Evolutionary conservation across 1,140 invertebrate species (phyloP).

Genomic region (Zeugodacus cucurbitae): DNA sequence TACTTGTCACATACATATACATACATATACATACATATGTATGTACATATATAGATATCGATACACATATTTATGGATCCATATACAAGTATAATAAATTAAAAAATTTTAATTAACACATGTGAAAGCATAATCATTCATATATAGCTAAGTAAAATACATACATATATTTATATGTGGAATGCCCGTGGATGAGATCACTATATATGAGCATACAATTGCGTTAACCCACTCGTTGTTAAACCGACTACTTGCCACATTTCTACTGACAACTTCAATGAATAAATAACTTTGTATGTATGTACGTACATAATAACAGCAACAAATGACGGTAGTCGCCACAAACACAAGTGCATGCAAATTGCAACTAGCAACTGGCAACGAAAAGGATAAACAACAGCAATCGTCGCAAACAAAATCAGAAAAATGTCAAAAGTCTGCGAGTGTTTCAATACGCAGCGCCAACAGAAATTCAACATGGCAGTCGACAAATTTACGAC

Average conservation of each 20-base stretch:
- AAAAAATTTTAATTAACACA: too few species aligned
- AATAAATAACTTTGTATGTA: background rate
- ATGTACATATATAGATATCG: background rate
- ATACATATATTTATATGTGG: too few species aligned
- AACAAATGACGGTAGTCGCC: background rate
- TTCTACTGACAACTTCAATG: slow-evolving; percentile 29
- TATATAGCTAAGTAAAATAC: too few species aligned
- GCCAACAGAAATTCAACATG: slow-evolving; percentile 54
- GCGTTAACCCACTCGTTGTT: background rate
- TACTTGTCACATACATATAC: background rate
- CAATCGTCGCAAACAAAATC: background rate
- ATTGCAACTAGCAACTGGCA: background rate
- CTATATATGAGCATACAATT: background rate
- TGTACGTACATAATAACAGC: background rate
- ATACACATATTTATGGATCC: background rate
- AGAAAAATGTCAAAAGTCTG: slow-evolving; percentile 28
- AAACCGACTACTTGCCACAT: background rate
- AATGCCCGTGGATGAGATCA: too few species aligned
- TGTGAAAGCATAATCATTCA: too few species aligned
- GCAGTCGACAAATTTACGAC: slow-evolving; percentile 66
- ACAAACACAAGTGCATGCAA: background rate
- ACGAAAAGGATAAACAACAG: slow-evolving; percentile 1
- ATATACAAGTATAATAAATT: too few species aligned
- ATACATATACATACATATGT: background rate
- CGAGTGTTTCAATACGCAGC: slow-evolving; percentile 45